Evolutionary conservation across 2,888 invertebrate species (phyloP), one percentile per base, ranked within the genome.

Genomic region (Dicyrtomina minuta): DNA sequence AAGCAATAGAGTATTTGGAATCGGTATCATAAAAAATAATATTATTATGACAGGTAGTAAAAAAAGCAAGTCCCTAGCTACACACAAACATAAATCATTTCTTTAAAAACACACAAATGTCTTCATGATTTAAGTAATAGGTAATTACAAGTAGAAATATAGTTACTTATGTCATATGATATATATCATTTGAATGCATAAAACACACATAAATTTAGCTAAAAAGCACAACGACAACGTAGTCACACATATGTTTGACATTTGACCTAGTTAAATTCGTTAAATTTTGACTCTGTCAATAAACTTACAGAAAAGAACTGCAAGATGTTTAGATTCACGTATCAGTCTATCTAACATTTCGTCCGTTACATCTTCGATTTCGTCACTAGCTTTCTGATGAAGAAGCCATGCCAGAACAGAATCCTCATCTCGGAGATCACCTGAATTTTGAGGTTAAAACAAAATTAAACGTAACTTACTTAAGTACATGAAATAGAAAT

Each of bases 311-410:
- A 82, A 82, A 4, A 82, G 77, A 10, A 82, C 82, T 17, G 81
- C 82, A 39, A 82, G 72, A 65, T 81, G 80, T 56, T 80, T 79
- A 1, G 80, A 75, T 65, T 80, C 79, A 33, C 77, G 77, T 46
- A 83, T 80, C 62, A 82, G 77, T 33, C 78, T 75, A 68, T 81
- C 81, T 60, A 82, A 74, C 80, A 82, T 81, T 72, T 81, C 81
- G 68, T 83, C 82, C 1, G 79, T 80, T 20, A 79, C 80, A 66
- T 82, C 81, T 73, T 82, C 82, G 49, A 82, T 82, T 71, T 80
- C 80, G 69, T 82, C 82, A 1, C 78, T 72, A 56, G 78, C 76
- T 70, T 80, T 78, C 70, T 82, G 82, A 59, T 80, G 79, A 10
- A 82, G 72, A 24, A 83, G 73, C 82, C 82, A 83, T 41, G 79